Evolutionary conservation across 2,113 vertebrate species (phyloP), one percentile per base, ranked within the genome.

Genomic region (Trichomycterus rosablanca): DNA sequence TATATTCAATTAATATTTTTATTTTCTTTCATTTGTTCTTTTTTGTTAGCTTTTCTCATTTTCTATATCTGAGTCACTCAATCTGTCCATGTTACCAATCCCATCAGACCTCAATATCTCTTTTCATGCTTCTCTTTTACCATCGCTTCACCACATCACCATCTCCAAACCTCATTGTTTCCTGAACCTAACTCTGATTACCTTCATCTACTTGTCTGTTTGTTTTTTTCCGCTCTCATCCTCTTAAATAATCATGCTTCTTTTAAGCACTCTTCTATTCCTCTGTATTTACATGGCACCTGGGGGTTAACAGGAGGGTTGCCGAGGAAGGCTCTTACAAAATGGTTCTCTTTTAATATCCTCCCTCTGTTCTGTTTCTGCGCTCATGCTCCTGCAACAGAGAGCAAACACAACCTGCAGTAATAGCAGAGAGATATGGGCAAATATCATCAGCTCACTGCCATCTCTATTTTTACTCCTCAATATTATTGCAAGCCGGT

Each of bases 401-500:
- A 77, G 81, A 85, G 78, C 79, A 82, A 83, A 83, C 80, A 81
- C 64, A 70, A 70, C 70, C 56, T 45, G 60, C 63, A 65, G 68
- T 87, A 84, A 87, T 82, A 74, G 45, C 75, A 75, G 46, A 65
- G 69, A 77, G 79, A 74, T 78, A 49, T 81, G 77, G 77, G 81
- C 83, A 88, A 88, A 88, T 84, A 88, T 76, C 80, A 84, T 42
- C 62, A 75, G 68, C 74, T 74, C 67, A 22, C 72, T 73, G 77
- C 83, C 79, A 80, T 84, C 77, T 85, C 84, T 85, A 85, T 85
- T 79, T 86, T 84, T 86, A 81, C 82, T 76, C 75, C 74, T 46
- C 64, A 70, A 74, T 74, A 67, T 67, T 56, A 59, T 60, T 39
- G 46, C 63, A 43, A 51, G 28, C 30, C 39, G 16, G 32, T 52